phyloP scores from a whole-genome alignment of 2,113 vertebrate species.

The Psilopsiagon aymara region DNA sequence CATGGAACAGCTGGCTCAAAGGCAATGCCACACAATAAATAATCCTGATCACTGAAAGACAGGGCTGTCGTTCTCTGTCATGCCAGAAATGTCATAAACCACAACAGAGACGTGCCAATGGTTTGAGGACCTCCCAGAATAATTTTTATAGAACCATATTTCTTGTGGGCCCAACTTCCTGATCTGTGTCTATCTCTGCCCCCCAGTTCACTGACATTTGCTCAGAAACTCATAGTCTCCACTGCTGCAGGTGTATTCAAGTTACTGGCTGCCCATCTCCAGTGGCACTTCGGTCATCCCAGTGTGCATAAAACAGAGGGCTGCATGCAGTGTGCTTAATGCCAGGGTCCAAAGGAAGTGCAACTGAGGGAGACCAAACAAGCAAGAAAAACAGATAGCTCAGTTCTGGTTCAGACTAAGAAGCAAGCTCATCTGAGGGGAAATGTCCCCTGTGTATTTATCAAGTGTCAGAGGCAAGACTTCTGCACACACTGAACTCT shows the following conservation, averaged over 20 bases:
- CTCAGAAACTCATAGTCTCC: neutral
- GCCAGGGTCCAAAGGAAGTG: neutral
- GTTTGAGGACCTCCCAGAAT: neutral
- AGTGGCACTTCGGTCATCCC: neutral
- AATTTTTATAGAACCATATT: neutral
- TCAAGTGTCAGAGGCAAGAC: neutral
- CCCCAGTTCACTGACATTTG: neutral
- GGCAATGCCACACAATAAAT: neutral
- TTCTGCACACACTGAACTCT: neutral
- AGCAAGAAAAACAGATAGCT: neutral
- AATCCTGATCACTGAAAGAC: neutral
- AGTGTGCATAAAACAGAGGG: neutral
- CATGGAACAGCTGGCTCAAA: neutral
- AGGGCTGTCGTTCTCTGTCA: neutral
- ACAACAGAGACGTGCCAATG: neutral
- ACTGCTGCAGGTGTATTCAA: neutral
- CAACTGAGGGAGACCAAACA: neutral
- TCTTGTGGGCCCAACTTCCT: neutral
- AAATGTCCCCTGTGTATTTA: neutral
- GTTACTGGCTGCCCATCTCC: neutral
- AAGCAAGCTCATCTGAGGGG: neutral
- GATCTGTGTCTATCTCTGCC: neutral
- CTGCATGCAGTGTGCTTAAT: neutral
- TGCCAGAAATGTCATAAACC: neutral
- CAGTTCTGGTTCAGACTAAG: neutral